A percentile compares a stretch with the other conserved stretches of the same genome.
These are phyloP conservation scores for Poeciliopsis turneri DNA, from an alignment of 2,797 vertebrate species.

Conservation along the genomic window DNA sequence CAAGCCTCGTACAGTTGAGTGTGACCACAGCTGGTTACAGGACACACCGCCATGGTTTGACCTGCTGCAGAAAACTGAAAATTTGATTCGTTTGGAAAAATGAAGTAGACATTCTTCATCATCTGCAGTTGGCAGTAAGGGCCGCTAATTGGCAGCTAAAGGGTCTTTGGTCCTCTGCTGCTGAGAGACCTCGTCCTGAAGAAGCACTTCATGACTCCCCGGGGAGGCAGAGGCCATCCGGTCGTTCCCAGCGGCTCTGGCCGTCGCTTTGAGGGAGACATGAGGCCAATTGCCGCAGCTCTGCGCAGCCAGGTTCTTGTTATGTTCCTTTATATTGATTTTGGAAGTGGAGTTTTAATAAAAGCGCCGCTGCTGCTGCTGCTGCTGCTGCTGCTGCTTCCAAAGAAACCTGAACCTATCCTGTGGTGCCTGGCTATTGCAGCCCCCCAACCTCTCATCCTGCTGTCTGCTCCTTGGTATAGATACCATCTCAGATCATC, in stretches of 20 bases:
- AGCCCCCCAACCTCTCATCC: conserved; percentile 66
- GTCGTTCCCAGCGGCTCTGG: conserved; percentile 66
- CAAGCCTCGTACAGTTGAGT: background rate
- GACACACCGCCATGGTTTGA: background rate
- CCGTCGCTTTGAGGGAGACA: conserved; percentile 42
- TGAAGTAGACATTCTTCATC: conserved; percentile 8
- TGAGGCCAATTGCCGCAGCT: conserved; percentile 35
- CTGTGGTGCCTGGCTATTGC: conserved; percentile 67
- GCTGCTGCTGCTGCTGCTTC: conserved; percentile 70
- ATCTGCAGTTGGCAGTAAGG: conserved; percentile 34
- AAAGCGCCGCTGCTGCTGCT: conserved; percentile 76
- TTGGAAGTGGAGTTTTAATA: conserved; percentile 87
- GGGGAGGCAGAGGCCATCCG: conserved; percentile 51
- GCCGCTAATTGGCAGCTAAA: conserved; percentile 30
- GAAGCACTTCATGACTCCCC: conserved; percentile 65
- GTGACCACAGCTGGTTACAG: background rate
- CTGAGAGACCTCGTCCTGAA: conserved; percentile 58
- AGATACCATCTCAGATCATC: conserved; percentile 88
- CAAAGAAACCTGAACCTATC: conserved; percentile 75
- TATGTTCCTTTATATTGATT: conserved; percentile 64
- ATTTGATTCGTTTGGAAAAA: background rate
- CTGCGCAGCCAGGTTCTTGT: conserved; percentile 69
- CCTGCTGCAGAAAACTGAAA: background rate
- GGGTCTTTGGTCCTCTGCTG: conserved; percentile 32
- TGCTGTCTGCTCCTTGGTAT: conserved; percentile 80